Evolutionary conservation across 2,113 vertebrate species (phyloP), one percentile per base, ranked within the genome.

Genomic region (Osmerus eperlanus): DNA sequence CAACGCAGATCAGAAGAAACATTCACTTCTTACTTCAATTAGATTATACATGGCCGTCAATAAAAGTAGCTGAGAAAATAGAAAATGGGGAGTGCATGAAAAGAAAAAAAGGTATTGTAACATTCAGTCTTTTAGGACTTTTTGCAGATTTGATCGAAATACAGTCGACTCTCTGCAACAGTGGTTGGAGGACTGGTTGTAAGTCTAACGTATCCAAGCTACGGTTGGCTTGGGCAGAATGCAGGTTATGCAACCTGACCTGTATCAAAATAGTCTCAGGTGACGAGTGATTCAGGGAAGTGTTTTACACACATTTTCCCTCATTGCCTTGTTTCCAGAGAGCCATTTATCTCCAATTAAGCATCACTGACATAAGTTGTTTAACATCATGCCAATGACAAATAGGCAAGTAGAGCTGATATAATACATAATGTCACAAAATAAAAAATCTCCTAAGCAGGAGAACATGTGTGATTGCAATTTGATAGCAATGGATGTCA

Each of bases 201-300:
- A 28, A 55, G 23, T 53, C 21, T 28, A 52, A 55, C 66, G 54
- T 9, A 55, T 15, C 21, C 9, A 16, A 23, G 19, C 65, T 54
- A 29, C 36, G 9, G 29, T 47, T 54, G 47, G 58, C 62, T 23
- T 11, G 16, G 32, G 19, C 6, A 60, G 32, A 28, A 25, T 47
- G 53, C 2, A 4, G 29, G 68, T 72, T 55, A 67, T 60, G 29
- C 63, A 73, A 47, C 12, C 67, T 68, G 75, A 78, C 47, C 59
- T 41, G n/a, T 11, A 68, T 73, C 53, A 73, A 75, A 69, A 78
- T 70, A 60, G 77, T 65, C 23, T 53, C 65, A 55, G 70, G 58
- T 74, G 55, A 66, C 28, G 41, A 71, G 58, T 11, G n/a, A 74
- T 68, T 51, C 19, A 65, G 21, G 15, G 14, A 25, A 54, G 52